Evolutionary conservation across 2,888 invertebrate genomes (phyloP).

Genomic region (Agonum fuliginosum): DNA sequence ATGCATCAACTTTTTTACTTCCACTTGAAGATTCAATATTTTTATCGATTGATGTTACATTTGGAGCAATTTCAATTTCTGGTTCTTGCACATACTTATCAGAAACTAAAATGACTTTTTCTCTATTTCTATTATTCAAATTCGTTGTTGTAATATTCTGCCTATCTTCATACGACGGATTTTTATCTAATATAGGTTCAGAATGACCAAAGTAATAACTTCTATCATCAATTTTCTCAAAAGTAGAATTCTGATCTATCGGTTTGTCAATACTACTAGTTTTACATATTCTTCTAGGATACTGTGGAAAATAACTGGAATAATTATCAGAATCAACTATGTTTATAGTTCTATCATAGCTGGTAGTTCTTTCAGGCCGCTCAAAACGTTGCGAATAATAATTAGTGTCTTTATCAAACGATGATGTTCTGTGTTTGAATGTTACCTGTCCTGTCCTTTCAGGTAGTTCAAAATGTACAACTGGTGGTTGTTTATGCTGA

Average conservation of each 20-base stretch:
- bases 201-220: no score
- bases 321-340: background rate
- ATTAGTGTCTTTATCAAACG: background rate
- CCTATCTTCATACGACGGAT: no score
- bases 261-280: background rate
- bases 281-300: background rate
- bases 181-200: no score
- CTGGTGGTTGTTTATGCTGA: background rate
- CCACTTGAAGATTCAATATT: constrained; percentile 19
- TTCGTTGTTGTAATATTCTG: no score
- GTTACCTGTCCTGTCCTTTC: background rate
- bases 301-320: background rate
- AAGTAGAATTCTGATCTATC: background rate
- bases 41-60: constrained; percentile 20
- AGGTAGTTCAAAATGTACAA: background rate
- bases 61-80: constrained; percentile 53
- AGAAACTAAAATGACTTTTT: constrained; percentile 21
- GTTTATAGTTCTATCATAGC: background rate
- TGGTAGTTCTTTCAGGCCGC: background rate
- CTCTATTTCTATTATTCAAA: background rate
- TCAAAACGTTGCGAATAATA: background rate
- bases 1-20: constrained; percentile 48
- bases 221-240: background rate
- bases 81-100: constrained; percentile 57
- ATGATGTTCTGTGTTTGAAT: constrained; percentile 18